Conservation (phyloP, 2,113 vertebrate genomes). For the Octodon degus region DNA sequence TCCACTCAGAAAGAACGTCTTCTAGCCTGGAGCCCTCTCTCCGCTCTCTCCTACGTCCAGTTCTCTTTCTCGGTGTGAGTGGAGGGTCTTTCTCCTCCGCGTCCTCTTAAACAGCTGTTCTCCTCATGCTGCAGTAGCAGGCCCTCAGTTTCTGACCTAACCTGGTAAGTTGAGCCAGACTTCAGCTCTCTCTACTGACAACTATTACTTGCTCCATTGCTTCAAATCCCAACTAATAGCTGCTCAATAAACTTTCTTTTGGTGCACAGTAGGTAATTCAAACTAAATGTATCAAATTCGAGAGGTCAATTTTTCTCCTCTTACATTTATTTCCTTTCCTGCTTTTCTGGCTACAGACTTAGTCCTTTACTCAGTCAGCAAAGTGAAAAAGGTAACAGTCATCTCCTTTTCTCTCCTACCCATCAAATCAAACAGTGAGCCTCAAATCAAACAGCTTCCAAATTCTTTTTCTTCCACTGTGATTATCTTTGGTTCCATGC, state of each 20-base stretch:
- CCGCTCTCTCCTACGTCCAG: neutral
- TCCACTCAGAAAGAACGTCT: neutral
- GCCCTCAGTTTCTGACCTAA: neutral
- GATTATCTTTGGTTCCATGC: neutral
- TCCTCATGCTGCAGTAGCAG: neutral
- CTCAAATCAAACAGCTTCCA: neutral
- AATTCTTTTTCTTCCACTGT: neutral
- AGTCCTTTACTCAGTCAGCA: neutral
- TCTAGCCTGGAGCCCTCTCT: neutral
- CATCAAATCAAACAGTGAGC: neutral
- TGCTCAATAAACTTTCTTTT: neutral
- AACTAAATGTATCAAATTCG: neutral
- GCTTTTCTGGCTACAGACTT: neutral
- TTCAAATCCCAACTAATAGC: constrained; percentile 11
- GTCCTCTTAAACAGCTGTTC: neutral
- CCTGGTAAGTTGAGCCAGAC: neutral
- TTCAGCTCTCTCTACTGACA: neutral
- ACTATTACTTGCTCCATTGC: neutral
- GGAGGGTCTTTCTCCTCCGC: neutral
- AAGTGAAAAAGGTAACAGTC: neutral
- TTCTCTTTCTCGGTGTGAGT: neutral
- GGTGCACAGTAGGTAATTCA: neutral
- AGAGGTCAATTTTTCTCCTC: neutral
- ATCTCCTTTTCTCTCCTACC: neutral
- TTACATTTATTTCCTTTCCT: neutral